Evolutionary conservation across 2,888 invertebrate species (phyloP).

Genomic region (Petrolisthes cinctipes): DNA sequence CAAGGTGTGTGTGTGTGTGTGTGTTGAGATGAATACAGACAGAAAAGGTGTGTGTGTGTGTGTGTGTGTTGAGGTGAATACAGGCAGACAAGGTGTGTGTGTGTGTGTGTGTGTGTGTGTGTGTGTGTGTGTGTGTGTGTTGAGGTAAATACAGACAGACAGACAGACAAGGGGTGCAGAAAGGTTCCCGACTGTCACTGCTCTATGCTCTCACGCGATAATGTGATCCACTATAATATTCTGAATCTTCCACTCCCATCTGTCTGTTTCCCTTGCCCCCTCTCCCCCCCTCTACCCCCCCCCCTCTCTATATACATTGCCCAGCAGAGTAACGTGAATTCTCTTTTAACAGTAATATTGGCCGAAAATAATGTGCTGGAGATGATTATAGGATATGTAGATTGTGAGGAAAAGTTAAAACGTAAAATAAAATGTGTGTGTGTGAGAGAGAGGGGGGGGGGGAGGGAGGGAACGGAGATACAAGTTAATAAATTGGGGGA

Average conservation of each 20-base stretch:
- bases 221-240: slow-evolving; percentile 22
- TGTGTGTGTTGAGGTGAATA: neutral
- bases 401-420: too few species aligned
- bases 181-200: slow-evolving; percentile 21
- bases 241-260: neutral
- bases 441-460: neutral
- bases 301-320: neutral
- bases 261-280: neutral
- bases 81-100: neutral
- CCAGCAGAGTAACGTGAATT: too few species aligned
- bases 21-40: too few species aligned
- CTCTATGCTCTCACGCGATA: slow-evolving; percentile 19
- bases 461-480: neutral
- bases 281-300: neutral
- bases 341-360: too few species aligned
- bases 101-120: slow-evolving; percentile 31
- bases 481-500: neutral
- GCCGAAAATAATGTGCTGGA: too few species aligned
- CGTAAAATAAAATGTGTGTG: too few species aligned
- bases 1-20: neutral
- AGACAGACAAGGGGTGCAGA: too few species aligned
- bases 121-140: slow-evolving; percentile 16
- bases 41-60: neutral
- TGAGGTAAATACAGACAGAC: neutral
- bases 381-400: too few species aligned